A percentile compares a stretch with the other conserved stretches of the same genome.
phyloP scores from a whole-genome alignment of 2,113 vertebrate genomes.

The Tonatia bakeri region DNA sequence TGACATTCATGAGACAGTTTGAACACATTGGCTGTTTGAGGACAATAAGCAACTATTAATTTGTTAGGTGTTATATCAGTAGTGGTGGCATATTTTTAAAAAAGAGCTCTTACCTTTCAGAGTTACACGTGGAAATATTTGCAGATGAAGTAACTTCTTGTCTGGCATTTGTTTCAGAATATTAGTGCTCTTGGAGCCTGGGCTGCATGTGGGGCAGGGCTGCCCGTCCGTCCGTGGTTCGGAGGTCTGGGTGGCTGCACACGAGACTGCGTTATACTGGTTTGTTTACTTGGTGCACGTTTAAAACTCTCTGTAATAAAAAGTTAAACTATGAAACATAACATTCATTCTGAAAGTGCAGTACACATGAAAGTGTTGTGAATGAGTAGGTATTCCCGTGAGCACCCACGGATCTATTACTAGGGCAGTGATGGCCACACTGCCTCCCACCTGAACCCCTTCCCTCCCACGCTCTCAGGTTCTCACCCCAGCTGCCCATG shows the following conservation, averaged over 20 bases:
- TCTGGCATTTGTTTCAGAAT: background rate
- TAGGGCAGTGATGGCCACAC: background rate
- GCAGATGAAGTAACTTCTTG: background rate
- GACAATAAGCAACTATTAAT: background rate
- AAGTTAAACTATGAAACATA: background rate
- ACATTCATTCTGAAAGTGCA: background rate
- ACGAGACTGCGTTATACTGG: no score
- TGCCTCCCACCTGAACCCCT: background rate
- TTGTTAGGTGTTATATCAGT: background rate
- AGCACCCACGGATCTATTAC: background rate
- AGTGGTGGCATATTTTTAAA: background rate
- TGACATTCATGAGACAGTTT: background rate
- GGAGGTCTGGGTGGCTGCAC: background rate
- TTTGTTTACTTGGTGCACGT: background rate
- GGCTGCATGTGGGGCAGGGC: background rate
- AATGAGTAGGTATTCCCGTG: background rate
- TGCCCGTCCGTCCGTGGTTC: accelerated
- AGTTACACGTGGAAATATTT: background rate
- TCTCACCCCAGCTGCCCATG: background rate
- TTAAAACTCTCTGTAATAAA: background rate
- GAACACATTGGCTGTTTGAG: background rate
- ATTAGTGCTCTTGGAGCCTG: background rate
- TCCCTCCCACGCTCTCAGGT: background rate
- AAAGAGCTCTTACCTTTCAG: background rate
- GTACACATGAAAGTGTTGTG: background rate